These are phyloP conservation scores for Mormyrops boulengeri DNA, from an alignment of 2,797 vertebrate species.

Conservation along the genomic window DNA sequence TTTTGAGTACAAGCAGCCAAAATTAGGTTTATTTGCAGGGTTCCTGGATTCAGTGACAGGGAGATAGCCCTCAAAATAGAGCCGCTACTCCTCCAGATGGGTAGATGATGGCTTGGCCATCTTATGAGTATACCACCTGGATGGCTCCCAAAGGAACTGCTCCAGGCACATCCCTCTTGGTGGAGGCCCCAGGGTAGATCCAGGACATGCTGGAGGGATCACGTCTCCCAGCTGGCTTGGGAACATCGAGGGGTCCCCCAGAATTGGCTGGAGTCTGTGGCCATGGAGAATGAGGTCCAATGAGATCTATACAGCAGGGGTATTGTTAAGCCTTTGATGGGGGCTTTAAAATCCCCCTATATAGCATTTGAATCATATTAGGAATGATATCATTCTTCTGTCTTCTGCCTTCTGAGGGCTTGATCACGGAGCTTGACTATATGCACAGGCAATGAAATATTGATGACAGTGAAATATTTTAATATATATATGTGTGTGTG, in stretches of 20 bases:
- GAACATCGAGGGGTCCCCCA: not conserved
- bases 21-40: not conserved
- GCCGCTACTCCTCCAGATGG: not conserved
- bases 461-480: not conserved
- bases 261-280: not conserved
- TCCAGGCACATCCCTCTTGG: not conserved
- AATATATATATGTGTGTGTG: not conserved
- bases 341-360: not conserved
- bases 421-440: not conserved
- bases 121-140: not conserved
- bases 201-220: not conserved
- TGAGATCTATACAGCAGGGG: not conserved
- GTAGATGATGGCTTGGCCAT: not conserved
- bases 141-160: not conserved
- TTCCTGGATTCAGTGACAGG: not conserved
- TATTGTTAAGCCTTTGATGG: not conserved
- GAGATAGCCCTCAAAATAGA: not conserved
- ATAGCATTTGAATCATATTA: not conserved
- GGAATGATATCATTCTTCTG: not conserved
- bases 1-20: not conserved
- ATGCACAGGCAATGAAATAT: not conserved
- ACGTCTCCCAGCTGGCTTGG: not conserved
- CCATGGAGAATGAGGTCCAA: not conserved
- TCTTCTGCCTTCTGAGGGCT: not conserved
- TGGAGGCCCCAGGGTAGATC: not conserved